Conservation (phyloP, 2,113 vertebrate genomes). For the Cyanistes caeruleus region DNA sequence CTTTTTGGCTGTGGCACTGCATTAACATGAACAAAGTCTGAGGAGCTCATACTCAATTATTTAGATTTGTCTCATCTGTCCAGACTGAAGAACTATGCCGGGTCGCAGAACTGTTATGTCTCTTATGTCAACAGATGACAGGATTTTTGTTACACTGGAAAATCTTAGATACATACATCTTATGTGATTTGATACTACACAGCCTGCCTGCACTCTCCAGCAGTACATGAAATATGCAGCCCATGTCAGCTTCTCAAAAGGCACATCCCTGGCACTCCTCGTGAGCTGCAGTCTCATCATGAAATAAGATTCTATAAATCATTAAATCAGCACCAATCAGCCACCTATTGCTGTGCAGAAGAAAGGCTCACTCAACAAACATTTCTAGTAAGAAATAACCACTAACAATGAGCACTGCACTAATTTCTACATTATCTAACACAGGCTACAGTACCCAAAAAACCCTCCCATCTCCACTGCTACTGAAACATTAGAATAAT, state of each 20-base stretch:
- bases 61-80: constrained; percentile 23
- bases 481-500: background rate
- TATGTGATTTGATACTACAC: background rate
- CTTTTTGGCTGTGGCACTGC: background rate
- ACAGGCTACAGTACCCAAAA: background rate
- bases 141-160: constrained; percentile 4
- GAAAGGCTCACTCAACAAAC: background rate
- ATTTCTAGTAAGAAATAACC: background rate
- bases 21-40: background rate
- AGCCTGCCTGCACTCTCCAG: background rate
- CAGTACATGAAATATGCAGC: constrained; percentile 28
- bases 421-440: background rate
- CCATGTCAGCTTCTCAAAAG: background rate
- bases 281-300: background rate
- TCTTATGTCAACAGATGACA: constrained; percentile 1
- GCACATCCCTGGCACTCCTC: background rate
- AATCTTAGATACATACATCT: background rate
- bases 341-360: background rate
- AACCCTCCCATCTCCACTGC: accelerated
- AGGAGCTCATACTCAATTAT: background rate
- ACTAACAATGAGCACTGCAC: background rate
- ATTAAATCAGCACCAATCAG: constrained; percentile 9
- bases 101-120: background rate
- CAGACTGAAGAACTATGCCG: background rate
- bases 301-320: background rate